Base-by-base conservation (phyloP, 2,888 invertebrate species). In the Synanthedon vespiformis region DNA sequence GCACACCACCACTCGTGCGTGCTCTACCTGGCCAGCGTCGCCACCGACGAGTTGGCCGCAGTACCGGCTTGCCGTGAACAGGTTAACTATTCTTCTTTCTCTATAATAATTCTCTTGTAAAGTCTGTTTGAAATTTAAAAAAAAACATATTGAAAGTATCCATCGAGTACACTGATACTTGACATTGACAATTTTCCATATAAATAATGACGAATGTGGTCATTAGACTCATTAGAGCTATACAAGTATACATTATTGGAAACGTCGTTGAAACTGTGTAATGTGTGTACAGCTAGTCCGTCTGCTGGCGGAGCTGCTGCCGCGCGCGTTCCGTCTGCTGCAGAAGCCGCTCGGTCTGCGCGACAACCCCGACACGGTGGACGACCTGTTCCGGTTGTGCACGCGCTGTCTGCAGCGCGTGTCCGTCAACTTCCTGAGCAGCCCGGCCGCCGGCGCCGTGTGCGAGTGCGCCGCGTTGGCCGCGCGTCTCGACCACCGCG, bases 291-390 rank as follows among this genome's bases (percentile, higher is more conserved):
- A 96, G 54, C 89, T 99, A 27, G 77, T 97, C 49, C 91, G 91
- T 62, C 95, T 98, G 93, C 84, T 97, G 61, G 92, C 94, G 76
- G 95, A 95, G 48, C 92, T 95, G 65, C 90, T 95, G 62, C 91
- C 91, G 58, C 92, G 93, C 18, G 94, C 95, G n/a, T 94, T 95
- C 70, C 89, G 89, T 44, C 85, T 96, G 68, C 89, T 98, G 58
- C 94, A 95, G 75, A 91, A 90, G 62, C 90, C 91, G 55, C 90
- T 93, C 67, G 97, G 97, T 0, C 86, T 98, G 49, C 88, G 92
- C 55, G 94, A 97, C 75, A 95, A 99, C 87, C 99, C 99, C 0
- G 99, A 99, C 70, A 99, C 98, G 0, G 97, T 99, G 0, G 99
- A 99, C 72, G 99, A 99, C 74, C 92, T 99, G 60, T 99, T 98